Evolutionary conservation across 2,797 vertebrate genomes (phyloP).

Genomic region (Sebastes trivittatus): DNA sequence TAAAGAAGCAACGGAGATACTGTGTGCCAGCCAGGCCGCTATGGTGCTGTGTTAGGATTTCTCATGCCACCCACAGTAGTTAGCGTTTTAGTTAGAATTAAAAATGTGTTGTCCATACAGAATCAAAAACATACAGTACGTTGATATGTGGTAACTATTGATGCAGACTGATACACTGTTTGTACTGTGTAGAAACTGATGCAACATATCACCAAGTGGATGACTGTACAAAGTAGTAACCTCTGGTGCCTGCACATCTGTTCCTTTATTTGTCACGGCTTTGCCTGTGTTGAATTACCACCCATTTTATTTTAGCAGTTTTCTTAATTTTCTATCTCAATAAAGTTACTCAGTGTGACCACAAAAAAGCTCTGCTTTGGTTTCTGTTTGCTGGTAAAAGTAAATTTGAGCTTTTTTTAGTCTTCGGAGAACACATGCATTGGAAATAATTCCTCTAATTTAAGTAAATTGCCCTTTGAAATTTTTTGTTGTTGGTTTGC

Average conservation of each 20-base stretch:
- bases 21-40: background rate
- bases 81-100: background rate
- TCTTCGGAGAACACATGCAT: conserved; percentile 32
- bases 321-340: conserved; percentile 72
- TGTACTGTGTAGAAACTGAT: background rate
- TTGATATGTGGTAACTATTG: background rate
- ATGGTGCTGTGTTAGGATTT: background rate
- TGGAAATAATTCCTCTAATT: conserved; percentile 70
- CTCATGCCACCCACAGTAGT: background rate
- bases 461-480: conserved; percentile 64
- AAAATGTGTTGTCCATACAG: background rate
- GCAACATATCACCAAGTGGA: background rate
- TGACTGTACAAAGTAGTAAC: conserved; percentile 5
- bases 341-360: conserved; percentile 70
- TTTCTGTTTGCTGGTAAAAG: conserved; percentile 65
- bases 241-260: conserved; percentile 47
- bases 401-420: conserved; percentile 67
- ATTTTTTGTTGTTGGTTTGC: conserved; percentile 55
- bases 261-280: conserved; percentile 31
- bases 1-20: background rate
- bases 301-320: conserved; percentile 66
- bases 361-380: conserved; percentile 63
- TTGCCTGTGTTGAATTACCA: conserved; percentile 56
- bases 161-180: background rate
- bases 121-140: background rate